Conservation (phyloP, 2,888 invertebrate species). For the Apodemia hepburni region DNA sequence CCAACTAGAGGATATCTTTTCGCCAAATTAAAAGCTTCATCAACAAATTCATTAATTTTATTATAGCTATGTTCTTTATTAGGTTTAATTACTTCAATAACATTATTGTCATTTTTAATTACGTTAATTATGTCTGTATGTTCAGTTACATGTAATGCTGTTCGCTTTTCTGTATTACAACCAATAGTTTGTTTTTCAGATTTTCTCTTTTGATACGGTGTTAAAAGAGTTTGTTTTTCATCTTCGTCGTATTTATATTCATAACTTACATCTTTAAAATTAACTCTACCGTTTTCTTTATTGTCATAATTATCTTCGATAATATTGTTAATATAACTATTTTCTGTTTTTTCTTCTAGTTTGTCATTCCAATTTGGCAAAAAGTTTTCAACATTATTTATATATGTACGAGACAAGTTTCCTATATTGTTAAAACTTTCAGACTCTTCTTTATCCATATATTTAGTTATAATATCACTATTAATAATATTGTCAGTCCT, state of each 20-base stretch:
- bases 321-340: background rate
- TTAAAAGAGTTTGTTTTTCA: background rate
- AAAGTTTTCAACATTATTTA: background rate
- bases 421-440: background rate
- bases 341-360: background rate
- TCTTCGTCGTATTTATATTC: background rate
- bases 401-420: background rate
- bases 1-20: constrained; percentile 62
- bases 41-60: constrained; percentile 22
- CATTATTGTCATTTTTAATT: background rate
- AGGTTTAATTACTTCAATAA: too few species aligned
- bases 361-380: background rate
- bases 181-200: background rate
- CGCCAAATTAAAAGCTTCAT: constrained; percentile 48
- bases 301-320: background rate
- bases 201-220: background rate
- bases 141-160: background rate
- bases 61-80: constrained; percentile 17
- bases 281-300: background rate
- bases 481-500: background rate
- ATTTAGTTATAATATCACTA: background rate
- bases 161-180: background rate
- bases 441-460: background rate
- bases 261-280: background rate
- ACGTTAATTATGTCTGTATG: background rate